Percentiles rank a stretch among this genome's conserved stretches.
Conservation (phyloP, 2,888 invertebrate genomes). For the Piscicola geometra region DNA sequence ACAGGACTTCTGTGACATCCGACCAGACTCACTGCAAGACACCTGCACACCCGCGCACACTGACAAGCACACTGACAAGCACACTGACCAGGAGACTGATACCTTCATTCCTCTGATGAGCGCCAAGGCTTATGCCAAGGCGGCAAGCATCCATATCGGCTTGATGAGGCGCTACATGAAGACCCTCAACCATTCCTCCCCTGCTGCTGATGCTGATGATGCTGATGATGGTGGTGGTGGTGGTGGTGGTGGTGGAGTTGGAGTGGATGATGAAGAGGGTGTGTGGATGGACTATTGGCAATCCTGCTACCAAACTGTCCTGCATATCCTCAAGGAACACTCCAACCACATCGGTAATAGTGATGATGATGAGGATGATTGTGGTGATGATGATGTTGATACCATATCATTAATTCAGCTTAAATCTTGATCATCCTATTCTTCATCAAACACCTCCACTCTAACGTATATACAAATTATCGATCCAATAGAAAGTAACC, state of each 20-base stretch:
- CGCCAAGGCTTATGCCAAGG: not conserved
- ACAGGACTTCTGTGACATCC: conserved; percentile 53
- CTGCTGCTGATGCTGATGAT: not conserved
- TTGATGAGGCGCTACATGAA: not conserved
- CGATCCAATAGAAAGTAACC: no score
- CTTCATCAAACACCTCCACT: no score
- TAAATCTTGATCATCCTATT: no score
- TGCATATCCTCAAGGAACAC: not conserved
- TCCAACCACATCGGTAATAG: not conserved
- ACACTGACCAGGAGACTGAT: not conserved
- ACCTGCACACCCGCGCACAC: not conserved
- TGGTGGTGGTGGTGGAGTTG: not conserved
- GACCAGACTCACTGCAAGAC: conserved; percentile 25
- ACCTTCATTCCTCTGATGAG: conserved; percentile 4
- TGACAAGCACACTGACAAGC: not conserved
- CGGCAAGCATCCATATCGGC: not conserved
- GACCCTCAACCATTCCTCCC: not conserved
- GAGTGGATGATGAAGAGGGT: not conserved
- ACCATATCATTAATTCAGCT: no score
- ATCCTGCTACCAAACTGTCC: not conserved
- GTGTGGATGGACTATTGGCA: conserved; percentile 11
- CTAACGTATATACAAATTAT: no score
- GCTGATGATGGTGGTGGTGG: no score
- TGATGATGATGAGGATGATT: no score
- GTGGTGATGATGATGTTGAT: no score